phyloP scores from a whole-genome alignment of 2,797 vertebrate genomes.

The Merluccius polli region DNA sequence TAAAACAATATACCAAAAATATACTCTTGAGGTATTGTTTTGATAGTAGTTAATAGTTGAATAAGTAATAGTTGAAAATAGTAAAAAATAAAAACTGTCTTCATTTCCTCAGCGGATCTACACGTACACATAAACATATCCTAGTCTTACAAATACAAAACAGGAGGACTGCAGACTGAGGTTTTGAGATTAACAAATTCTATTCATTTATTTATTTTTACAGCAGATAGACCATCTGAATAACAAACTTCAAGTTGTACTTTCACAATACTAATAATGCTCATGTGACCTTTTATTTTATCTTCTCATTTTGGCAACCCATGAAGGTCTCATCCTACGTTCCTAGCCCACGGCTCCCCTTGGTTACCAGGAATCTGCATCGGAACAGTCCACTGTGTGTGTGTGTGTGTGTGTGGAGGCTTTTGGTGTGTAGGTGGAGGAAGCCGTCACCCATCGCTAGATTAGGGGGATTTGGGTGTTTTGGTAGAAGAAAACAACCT shows the following conservation, averaged over 20 bases:
- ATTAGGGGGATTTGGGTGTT: background rate
- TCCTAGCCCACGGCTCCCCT: background rate
- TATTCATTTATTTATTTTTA: background rate
- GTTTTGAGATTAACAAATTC: background rate
- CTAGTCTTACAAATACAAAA: background rate
- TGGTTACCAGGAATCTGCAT: background rate
- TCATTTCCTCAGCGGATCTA: background rate
- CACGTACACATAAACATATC: background rate
- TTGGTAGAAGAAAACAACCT: background rate
- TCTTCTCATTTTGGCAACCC: too few species aligned
- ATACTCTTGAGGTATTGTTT: background rate
- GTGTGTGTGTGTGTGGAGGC: background rate
- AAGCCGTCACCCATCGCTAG: background rate
- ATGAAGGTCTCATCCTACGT: too few species aligned
- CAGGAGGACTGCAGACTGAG: too few species aligned
- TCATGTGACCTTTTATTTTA: background rate
- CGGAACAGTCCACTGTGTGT: background rate
- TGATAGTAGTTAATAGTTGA: background rate
- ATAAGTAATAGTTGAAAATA: background rate
- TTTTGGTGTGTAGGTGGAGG: background rate
- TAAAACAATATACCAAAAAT: too few species aligned
- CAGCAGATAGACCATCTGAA: background rate
- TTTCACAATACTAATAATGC: background rate
- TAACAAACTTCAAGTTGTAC: background rate
- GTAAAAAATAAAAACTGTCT: background rate